Base-by-base conservation (phyloP, 1,140 invertebrate species). In the Samia ricini region DNA sequence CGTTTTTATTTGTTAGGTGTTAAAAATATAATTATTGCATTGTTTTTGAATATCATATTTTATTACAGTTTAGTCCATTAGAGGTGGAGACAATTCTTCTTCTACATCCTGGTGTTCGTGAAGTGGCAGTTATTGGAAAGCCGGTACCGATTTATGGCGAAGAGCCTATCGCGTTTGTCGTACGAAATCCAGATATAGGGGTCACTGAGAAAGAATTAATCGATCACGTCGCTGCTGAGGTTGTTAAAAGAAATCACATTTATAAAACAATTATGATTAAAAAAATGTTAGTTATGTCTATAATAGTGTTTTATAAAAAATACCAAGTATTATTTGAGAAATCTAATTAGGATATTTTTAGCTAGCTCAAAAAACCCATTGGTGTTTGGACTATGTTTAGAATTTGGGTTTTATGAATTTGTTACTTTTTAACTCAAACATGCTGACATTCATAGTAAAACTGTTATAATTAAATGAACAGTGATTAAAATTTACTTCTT, bases 91-190 rank as follows among this genome's bases (percentile, higher is more conserved):
- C 92, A 26, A 69, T 96, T 23, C 79, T 97, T 10, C 79, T 94
- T 42, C 88, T 88, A n/a, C 93, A 78, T 22, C 92, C 93, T 12
- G 88, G 79, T 15, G 87, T 96, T 8, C 73, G 79, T 50, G 95
- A 96, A 72, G 94, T 91, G 12, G 95, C 92, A 2, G 95, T 96
- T 3, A 91, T 96, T 60, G 95, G 95, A 1, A 77, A 94, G 48
- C 93, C 94, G 1, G 67, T 65, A 2, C n/a, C 48, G 5, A 74
- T 80, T 52, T 86, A 85, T 57, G 95, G 95, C 2, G 95, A 96
- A 85, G 79, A 94, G 4, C 95, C 95, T 2, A 73, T 92, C 63
- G 94, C 93, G 0, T 94, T 93, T 77, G 91, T 94, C 24, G 93
- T 94, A 7, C 89, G 83, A 61, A 91, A 92, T 77, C 75, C 82